phyloP scores from a whole-genome alignment of 2,888 invertebrate genomes.

The Melanostoma mellinum region DNA sequence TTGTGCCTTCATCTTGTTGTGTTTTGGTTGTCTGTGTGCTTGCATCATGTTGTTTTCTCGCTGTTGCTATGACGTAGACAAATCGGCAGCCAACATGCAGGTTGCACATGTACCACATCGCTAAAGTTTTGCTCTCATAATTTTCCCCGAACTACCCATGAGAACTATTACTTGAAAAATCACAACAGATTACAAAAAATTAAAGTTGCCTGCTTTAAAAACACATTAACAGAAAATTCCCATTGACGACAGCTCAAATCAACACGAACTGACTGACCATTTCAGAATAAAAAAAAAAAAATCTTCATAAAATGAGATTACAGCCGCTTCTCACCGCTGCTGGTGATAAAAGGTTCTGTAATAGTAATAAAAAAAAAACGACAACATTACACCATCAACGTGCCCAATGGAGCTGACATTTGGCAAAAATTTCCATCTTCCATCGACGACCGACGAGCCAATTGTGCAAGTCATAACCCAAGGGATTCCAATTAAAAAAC shows the following conservation, averaged over 20 bases:
- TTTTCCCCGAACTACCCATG: too few species aligned
- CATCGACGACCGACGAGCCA: constrained; percentile 11
- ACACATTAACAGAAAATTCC: too few species aligned
- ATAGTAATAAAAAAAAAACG: background rate
- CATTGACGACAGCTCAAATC: background rate
- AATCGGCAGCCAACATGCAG: too few species aligned
- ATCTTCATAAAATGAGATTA: background rate
- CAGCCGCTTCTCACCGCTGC: background rate
- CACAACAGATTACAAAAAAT: too few species aligned
- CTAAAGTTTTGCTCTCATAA: too few species aligned
- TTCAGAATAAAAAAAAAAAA: background rate
- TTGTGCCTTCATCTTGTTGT: too few species aligned
- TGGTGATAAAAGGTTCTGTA: background rate
- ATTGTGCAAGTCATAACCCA: constrained; percentile 45
- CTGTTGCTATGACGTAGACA: too few species aligned
- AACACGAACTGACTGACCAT: background rate
- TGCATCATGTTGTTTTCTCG: too few species aligned
- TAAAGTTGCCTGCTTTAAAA: too few species aligned
- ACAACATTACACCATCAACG: background rate
- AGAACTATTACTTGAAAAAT: too few species aligned
- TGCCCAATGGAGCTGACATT: constrained; percentile 21
- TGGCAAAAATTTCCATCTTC: constrained; percentile 11
- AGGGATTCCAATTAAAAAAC: constrained; percentile 54
- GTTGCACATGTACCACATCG: too few species aligned
- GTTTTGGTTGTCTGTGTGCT: too few species aligned